These are phyloP conservation scores for Polyodon spathula DNA, from an alignment of 2,113 vertebrate species.

Conservation along the genomic window DNA sequence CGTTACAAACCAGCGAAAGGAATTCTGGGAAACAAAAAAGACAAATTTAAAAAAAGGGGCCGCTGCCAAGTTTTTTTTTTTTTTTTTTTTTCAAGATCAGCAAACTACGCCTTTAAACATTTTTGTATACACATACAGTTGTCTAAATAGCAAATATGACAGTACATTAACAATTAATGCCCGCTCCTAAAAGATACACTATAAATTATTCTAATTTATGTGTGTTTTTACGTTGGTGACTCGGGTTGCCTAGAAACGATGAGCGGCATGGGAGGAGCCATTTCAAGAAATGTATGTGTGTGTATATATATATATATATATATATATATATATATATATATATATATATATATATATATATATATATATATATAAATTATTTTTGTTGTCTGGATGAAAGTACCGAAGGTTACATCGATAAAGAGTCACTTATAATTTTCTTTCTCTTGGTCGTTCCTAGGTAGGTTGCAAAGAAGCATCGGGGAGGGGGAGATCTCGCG, in stretches of 20 bases:
- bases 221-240: neutral
- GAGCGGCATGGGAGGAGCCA: neutral
- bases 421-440: too few relatives aligned
- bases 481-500: conserved; percentile 4
- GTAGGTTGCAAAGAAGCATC: conserved; percentile 10
- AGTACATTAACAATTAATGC: neutral
- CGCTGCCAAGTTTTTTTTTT: conserved; percentile 58
- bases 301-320: neutral
- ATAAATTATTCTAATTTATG: neutral
- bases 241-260: conserved; percentile 16
- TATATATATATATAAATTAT: too few relatives aligned
- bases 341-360: too few relatives aligned
- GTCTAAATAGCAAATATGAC: too few relatives aligned
- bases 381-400: neutral
- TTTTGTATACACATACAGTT: neutral
- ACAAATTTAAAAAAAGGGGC: conserved; percentile 61
- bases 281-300: neutral
- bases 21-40: conserved; percentile 75
- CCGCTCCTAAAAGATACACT: neutral
- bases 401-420: neutral
- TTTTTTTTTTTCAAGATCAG: conserved; percentile 5
- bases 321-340: too few relatives aligned
- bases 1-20: conserved; percentile 87
- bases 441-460: neutral
- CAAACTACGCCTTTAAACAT: neutral